Evolutionary conservation across 2,888 invertebrate species (phyloP), one percentile per base, ranked within the genome.

Genomic region (Omphaloscelis lunosa): DNA sequence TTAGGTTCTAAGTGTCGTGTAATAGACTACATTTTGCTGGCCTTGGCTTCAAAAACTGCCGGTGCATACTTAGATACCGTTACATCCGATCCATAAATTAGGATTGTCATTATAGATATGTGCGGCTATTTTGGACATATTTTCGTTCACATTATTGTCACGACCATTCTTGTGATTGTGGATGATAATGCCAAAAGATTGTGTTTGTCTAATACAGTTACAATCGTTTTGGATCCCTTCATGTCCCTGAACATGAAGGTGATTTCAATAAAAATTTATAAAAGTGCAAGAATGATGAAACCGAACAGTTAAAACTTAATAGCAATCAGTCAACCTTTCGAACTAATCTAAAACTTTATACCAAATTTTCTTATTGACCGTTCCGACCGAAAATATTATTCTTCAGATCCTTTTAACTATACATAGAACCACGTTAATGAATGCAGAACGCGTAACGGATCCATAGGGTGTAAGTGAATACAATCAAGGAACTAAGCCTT

Each of bases 11-110:
- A 72, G 62, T 53, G 71, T 72, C 72, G 53, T n/a, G 45, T 76
- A 77, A 80, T 81, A 80, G 58, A 63, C 70, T 70, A 67, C 73
- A 62, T 79, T 81, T 82, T 72, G 66, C 45, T 70, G 62, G 62
- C 82, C 82, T 83, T 82, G 82, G 74, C 83, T 83, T 82, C 70
- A 74, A 83, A 82, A 83, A 79, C 79, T 62, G 67, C 41, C n/a
- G 39, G 82, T 53, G 83, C 74, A 77, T 82, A 75, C 75, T 63
- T 63, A 67, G 51, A 58, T 70, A 70, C 45, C 41, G 56, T 66
- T 56, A 70, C 62, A 69, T 78, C 74, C 48, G 77, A 82, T 82
- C 56, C 61, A 82, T 81, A 67, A 77, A 71, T 80, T 70, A 70
- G 82, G 34, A 80, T 67, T 76, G 48, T 41, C 23, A 34, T 51